Base-by-base conservation (phyloP, 2,888 invertebrate species). In the Idaea dimidiata region DNA sequence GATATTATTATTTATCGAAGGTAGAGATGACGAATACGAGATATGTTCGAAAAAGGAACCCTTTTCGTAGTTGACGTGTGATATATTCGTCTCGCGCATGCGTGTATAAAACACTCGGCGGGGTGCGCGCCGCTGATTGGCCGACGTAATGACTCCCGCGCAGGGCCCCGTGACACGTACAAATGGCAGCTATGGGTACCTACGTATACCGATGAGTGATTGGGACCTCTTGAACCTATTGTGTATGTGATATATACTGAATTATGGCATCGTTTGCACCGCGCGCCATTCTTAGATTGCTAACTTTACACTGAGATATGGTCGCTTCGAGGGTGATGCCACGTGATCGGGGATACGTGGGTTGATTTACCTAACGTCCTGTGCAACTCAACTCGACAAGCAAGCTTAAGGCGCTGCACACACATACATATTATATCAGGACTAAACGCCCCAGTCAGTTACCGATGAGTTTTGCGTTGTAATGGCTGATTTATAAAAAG, bases 11-110 rank as follows among this genome's bases (percentile, higher is more conserved):
- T 90, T 90, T 90, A 91, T 89, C 81, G 80, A 84, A 75, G 73
- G 74, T 70, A 72, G 77, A 91, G 91, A 91, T 91, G 91, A 92
- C 91, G 91, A 89, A 92, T 91, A 88, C 81, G 82, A 88, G 89
- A 89, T 89, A 86, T 83, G 87, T 87, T 86, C 83, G 86, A 88
- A 86, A 87, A 86, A 85, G 10, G 86, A 83, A 56, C 81, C 83
- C 84, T 86, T 89, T 87, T 82, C 81, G 81, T 82, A 75, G 75
- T 79, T 87, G 90, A 89, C 90, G 86, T 77, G 85, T 89, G 90
- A 92, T 89, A 90, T 91, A 91, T 91, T 81, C 83, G 62, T 77
- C 72, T 86, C 80, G 86, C 83, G 74, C 73, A 84, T 83, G 84
- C 80, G 82, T 78, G 43, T 82, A 89, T 91, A 89, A 91, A 89